A percentile compares a stretch with the other conserved stretches of the same genome.
Conservation (phyloP, 2,888 invertebrate species). For the Platynereis dumerilii region DNA sequence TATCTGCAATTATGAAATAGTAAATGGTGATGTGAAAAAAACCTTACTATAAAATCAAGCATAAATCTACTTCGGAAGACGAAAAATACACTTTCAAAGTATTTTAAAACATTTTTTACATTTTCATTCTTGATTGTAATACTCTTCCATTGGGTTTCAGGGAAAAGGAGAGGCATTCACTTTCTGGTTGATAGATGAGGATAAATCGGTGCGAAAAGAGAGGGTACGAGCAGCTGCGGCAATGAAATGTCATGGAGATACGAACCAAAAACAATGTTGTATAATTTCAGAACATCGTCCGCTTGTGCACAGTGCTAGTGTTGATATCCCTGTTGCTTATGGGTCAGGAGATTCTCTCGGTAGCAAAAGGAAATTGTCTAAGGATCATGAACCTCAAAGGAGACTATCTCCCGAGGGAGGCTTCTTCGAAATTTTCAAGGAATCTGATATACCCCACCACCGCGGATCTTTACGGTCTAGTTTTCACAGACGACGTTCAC, state of each 20-base stretch:
- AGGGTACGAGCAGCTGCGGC: neutral
- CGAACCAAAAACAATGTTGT: neutral
- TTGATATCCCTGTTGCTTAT: neutral
- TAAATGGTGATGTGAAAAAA: no score
- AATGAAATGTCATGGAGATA: neutral
- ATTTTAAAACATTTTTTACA: no score
- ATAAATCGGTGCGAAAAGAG: conserved; percentile 23
- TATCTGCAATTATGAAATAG: no score
- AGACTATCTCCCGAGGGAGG: conserved; percentile 1
- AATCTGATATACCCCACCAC: neutral
- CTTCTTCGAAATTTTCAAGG: neutral
- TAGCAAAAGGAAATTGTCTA: neutral
- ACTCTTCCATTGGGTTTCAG: conserved; percentile 42
- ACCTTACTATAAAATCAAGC: no score
- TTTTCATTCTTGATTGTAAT: no score
- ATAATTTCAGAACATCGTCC: neutral
- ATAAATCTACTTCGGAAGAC: no score
- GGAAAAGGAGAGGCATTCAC: conserved; percentile 64
- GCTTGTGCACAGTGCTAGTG: neutral
- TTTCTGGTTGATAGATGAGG: conserved; percentile 61
- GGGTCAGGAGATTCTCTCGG: neutral
- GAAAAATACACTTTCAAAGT: no score
- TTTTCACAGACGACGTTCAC: neutral
- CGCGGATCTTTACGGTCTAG: neutral
- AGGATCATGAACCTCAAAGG: no score